A percentile compares a stretch with the other conserved stretches of the same genome.
Conservation (phyloP, 2,113 vertebrate genomes). For the Pseudopodoces humilis region DNA sequence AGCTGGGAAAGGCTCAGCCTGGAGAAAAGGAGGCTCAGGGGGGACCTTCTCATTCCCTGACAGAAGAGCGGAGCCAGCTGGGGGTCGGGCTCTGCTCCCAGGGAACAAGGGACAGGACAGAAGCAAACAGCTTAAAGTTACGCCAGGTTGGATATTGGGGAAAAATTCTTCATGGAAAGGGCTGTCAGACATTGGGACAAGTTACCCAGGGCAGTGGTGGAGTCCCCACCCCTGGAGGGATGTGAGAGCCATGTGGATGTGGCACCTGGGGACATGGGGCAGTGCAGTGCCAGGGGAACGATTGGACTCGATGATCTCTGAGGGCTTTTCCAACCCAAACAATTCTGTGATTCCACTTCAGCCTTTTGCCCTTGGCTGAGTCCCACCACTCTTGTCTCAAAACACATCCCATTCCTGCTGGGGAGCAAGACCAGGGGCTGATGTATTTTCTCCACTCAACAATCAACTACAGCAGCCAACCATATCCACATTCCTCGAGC, state of each 20-base stretch:
- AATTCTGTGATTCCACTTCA: neutral
- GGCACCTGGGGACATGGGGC: neutral
- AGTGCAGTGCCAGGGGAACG: neutral
- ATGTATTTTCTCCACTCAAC: neutral
- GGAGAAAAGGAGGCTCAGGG: neutral
- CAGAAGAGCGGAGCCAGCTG: neutral
- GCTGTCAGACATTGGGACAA: neutral
- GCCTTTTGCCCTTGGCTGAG: neutral
- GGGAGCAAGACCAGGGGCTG: neutral
- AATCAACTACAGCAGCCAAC: neutral
- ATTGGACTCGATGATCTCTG: accelerated
- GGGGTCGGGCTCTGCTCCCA: neutral
- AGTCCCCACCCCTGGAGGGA: neutral
- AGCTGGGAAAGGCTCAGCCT: neutral
- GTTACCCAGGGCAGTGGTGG: neutral
- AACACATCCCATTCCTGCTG: neutral
- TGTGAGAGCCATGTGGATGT: neutral
- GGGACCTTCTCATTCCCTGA: neutral
- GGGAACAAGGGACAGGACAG: neutral
- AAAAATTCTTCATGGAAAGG: neutral
- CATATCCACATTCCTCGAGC: neutral
- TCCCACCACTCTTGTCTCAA: neutral
- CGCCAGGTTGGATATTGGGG: neutral
- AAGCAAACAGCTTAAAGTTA: neutral
- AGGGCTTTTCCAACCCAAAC: neutral